Evolutionary conservation across 2,113 vertebrate genomes (phyloP).

Genomic region (Toxostoma redivivum): DNA sequence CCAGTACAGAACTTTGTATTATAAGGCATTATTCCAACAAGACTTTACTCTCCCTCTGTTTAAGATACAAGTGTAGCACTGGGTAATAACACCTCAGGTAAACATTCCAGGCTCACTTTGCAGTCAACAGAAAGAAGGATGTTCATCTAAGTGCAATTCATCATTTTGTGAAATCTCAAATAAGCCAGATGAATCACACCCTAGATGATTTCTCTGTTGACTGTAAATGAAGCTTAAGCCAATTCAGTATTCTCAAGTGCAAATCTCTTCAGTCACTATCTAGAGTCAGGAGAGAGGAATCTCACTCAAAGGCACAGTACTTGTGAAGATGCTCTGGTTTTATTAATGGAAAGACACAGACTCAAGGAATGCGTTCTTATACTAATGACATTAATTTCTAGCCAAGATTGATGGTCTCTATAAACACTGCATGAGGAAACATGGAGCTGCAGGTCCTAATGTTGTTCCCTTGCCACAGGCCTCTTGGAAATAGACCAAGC

Average conservation of each 20-base stretch:
- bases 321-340: neutral
- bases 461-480: neutral
- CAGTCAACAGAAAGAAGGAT: neutral
- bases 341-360: neutral
- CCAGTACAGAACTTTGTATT: neutral
- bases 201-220: neutral
- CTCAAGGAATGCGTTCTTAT: neutral
- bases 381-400: neutral
- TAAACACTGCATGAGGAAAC: neutral
- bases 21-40: neutral
- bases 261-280: neutral
- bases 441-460: neutral
- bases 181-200: neutral
- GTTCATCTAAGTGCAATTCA: slow-evolving; percentile 27
- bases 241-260: neutral
- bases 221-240: neutral
- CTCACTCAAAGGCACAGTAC: neutral
- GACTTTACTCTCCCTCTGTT: neutral
- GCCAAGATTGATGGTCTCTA: neutral
- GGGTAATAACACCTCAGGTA: neutral
- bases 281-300: neutral
- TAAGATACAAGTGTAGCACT: neutral
- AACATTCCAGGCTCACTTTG: neutral
- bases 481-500: neutral
- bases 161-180: neutral